Conservation (phyloP, 2,113 vertebrate species). For the Murina feae region DNA sequence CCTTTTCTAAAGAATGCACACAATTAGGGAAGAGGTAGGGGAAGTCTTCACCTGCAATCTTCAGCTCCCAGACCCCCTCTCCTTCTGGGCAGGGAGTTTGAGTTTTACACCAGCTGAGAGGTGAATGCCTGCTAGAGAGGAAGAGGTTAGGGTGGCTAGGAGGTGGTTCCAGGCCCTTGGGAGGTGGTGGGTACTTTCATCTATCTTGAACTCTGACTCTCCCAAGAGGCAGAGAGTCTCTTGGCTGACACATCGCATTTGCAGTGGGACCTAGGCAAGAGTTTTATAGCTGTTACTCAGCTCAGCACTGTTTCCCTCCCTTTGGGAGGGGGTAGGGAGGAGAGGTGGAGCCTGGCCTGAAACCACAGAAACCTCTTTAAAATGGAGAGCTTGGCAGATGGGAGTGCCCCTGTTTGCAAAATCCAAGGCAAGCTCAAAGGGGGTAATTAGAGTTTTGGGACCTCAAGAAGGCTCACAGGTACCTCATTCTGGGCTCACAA, state of each 20-base stretch:
- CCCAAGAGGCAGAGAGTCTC: neutral
- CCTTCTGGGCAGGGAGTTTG: neutral
- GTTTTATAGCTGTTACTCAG: slow-evolving; percentile 38
- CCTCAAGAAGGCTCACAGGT: neutral
- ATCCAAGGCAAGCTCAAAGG: neutral
- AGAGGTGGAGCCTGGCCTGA: neutral
- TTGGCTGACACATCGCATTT: neutral
- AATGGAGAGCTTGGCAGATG: slow-evolving; percentile 42
- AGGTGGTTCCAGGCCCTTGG: neutral
- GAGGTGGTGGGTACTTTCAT: neutral
- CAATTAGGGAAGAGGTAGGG: neutral
- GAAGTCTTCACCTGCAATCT: neutral
- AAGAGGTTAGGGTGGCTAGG: neutral
- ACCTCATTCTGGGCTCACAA: neutral
- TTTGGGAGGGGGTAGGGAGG: neutral
- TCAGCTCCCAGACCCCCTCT: neutral
- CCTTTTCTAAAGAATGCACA: neutral
- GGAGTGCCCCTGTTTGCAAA: slow-evolving; percentile 49
- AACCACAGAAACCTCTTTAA: slow-evolving; percentile 58
- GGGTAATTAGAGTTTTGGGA: slow-evolving; percentile 45
- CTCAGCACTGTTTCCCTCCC: neutral
- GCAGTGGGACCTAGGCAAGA: neutral
- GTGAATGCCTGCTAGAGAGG: neutral
- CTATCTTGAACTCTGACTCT: neutral
- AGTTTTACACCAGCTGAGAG: neutral